Evolutionary conservation across 2,797 vertebrate species (phyloP).

Genomic region (Petrocephalus schoutedeni): DNA sequence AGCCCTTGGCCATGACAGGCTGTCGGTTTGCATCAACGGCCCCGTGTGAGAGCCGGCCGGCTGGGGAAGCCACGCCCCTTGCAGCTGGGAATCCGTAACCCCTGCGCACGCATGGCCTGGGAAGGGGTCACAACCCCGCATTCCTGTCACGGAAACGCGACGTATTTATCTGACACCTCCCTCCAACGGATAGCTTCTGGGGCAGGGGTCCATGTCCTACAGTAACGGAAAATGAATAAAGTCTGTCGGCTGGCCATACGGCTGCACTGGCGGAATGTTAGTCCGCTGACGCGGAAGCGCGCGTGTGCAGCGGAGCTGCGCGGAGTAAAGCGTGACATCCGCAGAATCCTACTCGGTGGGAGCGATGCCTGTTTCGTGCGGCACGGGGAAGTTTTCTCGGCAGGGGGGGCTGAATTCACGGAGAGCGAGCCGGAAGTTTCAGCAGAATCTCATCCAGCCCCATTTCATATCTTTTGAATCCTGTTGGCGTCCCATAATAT

Average conservation of each 20-base stretch:
- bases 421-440: not conserved
- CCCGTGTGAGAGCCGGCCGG: not conserved
- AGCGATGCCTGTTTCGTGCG: not conserved
- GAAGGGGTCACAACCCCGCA: not conserved
- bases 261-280: not conserved
- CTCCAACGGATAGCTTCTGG: not conserved
- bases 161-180: not conserved
- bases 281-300: not conserved
- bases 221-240: not conserved
- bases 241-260: not conserved
- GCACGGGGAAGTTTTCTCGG: not conserved
- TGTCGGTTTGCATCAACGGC: slow-evolving; percentile 19
- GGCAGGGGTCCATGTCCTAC: not conserved
- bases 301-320: not conserved
- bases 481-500: slow-evolving; percentile 12
- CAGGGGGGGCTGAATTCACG: not conserved
- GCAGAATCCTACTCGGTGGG: not conserved
- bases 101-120: not conserved
- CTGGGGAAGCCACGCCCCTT: not conserved
- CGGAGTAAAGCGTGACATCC: not conserved
- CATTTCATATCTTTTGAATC: not conserved
- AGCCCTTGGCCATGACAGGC: not conserved
- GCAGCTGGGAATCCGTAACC: not conserved
- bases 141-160: not conserved
- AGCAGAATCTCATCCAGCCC: not conserved